Percentiles rank a stretch among this genome's conserved stretches.
phyloP scores from a whole-genome alignment of 2,888 invertebrate species.

The Perdita meconis region DNA sequence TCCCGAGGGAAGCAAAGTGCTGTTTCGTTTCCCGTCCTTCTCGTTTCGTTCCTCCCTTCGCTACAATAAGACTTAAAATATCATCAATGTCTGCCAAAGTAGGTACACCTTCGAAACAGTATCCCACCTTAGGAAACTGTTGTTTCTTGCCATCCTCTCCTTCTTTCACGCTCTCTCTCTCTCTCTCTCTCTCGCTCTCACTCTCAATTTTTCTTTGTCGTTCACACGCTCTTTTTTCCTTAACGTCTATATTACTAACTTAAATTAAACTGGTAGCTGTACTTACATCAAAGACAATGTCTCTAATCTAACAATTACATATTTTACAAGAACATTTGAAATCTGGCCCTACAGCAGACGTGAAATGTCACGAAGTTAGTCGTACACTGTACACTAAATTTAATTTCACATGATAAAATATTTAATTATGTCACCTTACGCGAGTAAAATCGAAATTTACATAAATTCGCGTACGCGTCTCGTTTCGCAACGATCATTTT shows the following conservation, averaged over 20 bases:
- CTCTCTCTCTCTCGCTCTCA: conserved; percentile 61
- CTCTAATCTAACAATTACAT: conserved; percentile 79
- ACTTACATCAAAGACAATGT: conserved; percentile 77
- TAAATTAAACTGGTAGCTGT: conserved; percentile 74
- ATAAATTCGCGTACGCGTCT: conserved; percentile 18
- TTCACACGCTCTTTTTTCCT: conserved; percentile 62
- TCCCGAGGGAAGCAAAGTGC: conserved; percentile 31
- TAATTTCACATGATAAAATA: conserved; percentile 64
- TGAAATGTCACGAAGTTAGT: conserved; percentile 73
- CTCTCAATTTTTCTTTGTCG: not conserved
- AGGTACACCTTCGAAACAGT: conserved; percentile 77
- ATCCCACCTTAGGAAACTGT: conserved; percentile 71
- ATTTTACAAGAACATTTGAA: conserved; percentile 79
- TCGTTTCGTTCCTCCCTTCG: conserved; percentile 5
- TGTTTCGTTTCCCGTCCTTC: conserved; percentile 23
- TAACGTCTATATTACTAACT: conserved; percentile 74
- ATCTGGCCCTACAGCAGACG: conserved; percentile 74
- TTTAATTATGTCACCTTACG: conserved; percentile 26
- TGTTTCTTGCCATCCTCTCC: conserved; percentile 72
- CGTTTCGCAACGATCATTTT: not conserved
- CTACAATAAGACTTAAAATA: conserved; percentile 61
- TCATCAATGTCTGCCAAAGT: conserved; percentile 83
- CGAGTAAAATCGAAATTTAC: conserved; percentile 27
- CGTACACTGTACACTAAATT: conserved; percentile 78
- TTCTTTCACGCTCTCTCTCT: conserved; percentile 57